phyloP scores from a whole-genome alignment of 2,113 vertebrate genomes.

The Oryzias celebensis region DNA sequence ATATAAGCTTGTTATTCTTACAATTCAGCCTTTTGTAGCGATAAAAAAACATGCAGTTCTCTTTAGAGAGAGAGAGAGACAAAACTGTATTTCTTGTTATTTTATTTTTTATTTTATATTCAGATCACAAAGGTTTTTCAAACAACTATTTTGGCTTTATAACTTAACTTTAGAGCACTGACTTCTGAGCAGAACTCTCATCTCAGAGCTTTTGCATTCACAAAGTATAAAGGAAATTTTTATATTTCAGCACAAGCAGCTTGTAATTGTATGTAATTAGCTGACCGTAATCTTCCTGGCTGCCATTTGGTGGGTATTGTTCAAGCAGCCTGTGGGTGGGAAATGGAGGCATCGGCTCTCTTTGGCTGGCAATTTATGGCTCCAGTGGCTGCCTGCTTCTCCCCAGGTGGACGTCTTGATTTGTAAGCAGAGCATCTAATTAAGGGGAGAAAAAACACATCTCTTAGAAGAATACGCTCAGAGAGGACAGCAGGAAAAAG shows the following conservation, averaged over 20 bases:
- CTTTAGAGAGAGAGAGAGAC: background rate
- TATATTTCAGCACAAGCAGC: slow-evolving; percentile 19
- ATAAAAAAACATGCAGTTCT: background rate
- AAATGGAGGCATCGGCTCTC: slow-evolving; percentile 45
- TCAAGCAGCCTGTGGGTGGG: slow-evolving; percentile 50
- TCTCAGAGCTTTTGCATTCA: slow-evolving; percentile 25
- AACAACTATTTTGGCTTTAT: slow-evolving; percentile 11
- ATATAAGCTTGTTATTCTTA: background rate
- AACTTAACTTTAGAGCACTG: slow-evolving; percentile 28
- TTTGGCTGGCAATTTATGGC: slow-evolving; percentile 60
- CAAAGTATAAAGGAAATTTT: slow-evolving; percentile 30
- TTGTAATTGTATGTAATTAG: slow-evolving; percentile 69
- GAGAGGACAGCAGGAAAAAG: slow-evolving; percentile 28
- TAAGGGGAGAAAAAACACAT: slow-evolving; percentile 55
- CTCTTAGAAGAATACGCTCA: slow-evolving; percentile 34
- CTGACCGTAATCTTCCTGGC: slow-evolving; percentile 51
- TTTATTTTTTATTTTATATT: background rate
- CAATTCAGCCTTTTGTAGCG: background rate
- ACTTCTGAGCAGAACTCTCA: slow-evolving; percentile 4
- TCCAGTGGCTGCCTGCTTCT: slow-evolving; percentile 60
- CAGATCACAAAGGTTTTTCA: background rate
- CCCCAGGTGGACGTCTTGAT: slow-evolving; percentile 67
- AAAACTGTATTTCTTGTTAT: background rate
- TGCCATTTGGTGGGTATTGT: slow-evolving; percentile 50
- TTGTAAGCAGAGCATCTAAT: slow-evolving; percentile 63